Evolutionary conservation across 1,140 invertebrate genomes (phyloP), one percentile per base, ranked within the genome.

Genomic region (Orchesella cincta): DNA sequence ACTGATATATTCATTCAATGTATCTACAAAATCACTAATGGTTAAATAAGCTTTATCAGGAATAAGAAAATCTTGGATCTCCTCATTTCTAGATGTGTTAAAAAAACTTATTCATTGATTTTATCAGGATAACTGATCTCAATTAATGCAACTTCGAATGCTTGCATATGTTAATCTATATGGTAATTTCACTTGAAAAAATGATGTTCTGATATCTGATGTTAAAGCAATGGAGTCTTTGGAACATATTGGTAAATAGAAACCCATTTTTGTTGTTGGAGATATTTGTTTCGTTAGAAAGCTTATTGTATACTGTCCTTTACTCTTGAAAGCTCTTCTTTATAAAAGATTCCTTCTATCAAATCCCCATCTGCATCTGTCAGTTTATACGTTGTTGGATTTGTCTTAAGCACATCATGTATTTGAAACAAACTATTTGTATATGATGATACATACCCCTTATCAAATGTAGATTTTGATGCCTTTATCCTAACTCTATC

Each of bases 371-470:
- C 34, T 28, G 8, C 31, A 12, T 71, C 67, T 14, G 29, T 12
- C 16, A 71, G 8, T 71, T 23, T 71, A 23, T 71, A 71, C 12
- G 67, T 71, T 8, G 31, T 23, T 71, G 67, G 67, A 8, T 31
- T 29, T 20, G 29, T 71, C 5, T 71, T 29, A 31, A 71, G 18
- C 12, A 71, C 67, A 28, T 71, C 67, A 3, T 5, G 5, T 8
- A 71, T 36, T 71, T 71, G 12, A 71, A 28, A 71, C 8, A 71
- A 12, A 8, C 31, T 12, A 31, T 5, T 12, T 26, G 67, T 12
- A 71, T 31, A 71, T 8, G 5, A 28, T 71, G 20, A 5, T 3
- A 29, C 12, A 71, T 71, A 71, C 8, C 67, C 67, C 31, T 71
- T 71, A 8, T 12, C 2, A 36, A 71, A 71, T 12, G 23, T 33